A percentile compares a stretch with the other conserved stretches of the same genome.
Conservation (phyloP, 2,888 invertebrate species). For the Pyrgus malvae region DNA sequence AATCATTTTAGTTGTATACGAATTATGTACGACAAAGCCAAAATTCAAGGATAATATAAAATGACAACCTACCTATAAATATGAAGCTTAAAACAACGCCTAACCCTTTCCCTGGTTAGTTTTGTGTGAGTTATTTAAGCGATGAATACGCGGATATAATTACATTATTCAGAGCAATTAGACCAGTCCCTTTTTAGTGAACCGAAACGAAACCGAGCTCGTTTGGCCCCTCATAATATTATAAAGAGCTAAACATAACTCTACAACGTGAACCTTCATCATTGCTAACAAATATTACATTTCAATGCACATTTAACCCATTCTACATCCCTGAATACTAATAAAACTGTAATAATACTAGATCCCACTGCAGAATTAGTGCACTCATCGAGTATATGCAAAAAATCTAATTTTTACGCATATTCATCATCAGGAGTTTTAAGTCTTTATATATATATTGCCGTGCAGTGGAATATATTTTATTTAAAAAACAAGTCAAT, state of each 20-base stretch:
- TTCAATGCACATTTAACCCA: neutral
- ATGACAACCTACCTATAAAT: conserved; percentile 9
- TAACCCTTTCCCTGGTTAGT: conserved; percentile 33
- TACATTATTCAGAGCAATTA: conserved; percentile 68
- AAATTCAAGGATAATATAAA: too few species aligned
- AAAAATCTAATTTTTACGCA: too few species aligned
- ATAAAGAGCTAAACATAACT: conserved; percentile 43
- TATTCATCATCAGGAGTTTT: too few species aligned
- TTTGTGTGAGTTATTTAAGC: conserved; percentile 42
- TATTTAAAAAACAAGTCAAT: too few species aligned
- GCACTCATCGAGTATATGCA: too few species aligned
- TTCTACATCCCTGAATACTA: too few species aligned
- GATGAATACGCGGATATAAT: conserved; percentile 47
- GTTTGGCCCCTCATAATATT: conserved; percentile 54
- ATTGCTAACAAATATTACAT: conserved; percentile 13
- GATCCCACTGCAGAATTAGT: too few species aligned
- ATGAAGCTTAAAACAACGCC: conserved; percentile 4
- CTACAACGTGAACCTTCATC: conserved; percentile 27
- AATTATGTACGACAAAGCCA: too few species aligned
- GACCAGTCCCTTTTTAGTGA: conserved; percentile 56
- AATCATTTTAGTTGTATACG: too few species aligned
- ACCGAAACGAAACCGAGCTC: conserved; percentile 50
- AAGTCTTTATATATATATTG: too few species aligned
- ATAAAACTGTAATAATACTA: too few species aligned
- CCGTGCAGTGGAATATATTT: too few species aligned